Base-by-base conservation (phyloP, 2,797 vertebrate genomes). In the Girardinus metallicus region DNA sequence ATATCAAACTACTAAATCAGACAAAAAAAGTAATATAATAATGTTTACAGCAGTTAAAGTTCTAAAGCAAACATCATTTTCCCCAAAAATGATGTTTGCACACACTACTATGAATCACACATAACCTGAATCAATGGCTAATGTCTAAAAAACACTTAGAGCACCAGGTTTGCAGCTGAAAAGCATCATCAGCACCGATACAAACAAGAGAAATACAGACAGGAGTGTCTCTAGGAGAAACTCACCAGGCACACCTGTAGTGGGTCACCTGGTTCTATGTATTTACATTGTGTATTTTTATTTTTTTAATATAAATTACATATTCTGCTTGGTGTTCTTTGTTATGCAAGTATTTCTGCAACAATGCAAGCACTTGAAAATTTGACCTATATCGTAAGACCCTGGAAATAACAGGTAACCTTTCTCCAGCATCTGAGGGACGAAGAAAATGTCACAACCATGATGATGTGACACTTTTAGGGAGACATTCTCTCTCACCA, bases 361-460 rank as follows among this genome's bases (percentile, higher is more conserved):
- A 81, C 72, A 80, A 71, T 66, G 43, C 5, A 62, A 76, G 51
- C 44, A 57, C 71, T 31, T 2, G 23, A 55, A 66, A 44, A 47
- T 80, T 39, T 74, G 82, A 80, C 77, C 43, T 78, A 60, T 41
- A 60, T 41, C 29, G 15, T 77, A 73, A 85, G 72, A 78, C 49
- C 78, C 75, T 10, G 13, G 51, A 26, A 89, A 83, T 74, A 80
- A 46, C 29, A 47, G 49, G 81, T 31, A 77, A 86, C 83, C 82
- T 72, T 84, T 84, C 44, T 77, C 1, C n/a, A 80, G 44, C 55
- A 47, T 31, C 78, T 1, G 57, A 74, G 55, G 31, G 36, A 73
- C n/a, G 72, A 66, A 83, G 43, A 51, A 83, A 84, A 88, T 85
- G 72, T 75, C 85, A 83, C 57, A 6, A 76, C 5, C 75, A 44